Percentiles rank a stretch among this genome's conserved stretches.
Evolutionary conservation across 2,888 invertebrate species (phyloP).

Genomic region (Trichacis sp.): DNA sequence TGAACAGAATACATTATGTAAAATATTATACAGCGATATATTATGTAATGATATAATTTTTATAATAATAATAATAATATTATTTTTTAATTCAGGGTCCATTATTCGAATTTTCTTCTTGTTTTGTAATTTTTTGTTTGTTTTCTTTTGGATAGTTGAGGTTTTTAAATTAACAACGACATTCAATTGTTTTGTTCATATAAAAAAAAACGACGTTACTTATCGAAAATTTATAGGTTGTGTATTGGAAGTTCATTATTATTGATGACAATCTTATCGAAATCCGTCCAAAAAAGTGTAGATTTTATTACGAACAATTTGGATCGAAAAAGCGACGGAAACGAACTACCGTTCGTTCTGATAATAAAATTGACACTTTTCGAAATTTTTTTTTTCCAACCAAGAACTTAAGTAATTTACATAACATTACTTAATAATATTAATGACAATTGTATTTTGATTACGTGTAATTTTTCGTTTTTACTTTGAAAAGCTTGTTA

Average conservation of each 20-base stretch:
- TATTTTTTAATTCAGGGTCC: too few species aligned
- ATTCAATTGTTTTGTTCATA: too few species aligned
- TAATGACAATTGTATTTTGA: not conserved
- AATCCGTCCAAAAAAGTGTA: constrained; percentile 63
- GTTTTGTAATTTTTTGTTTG: not conserved
- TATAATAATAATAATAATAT: too few species aligned
- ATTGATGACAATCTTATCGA: constrained; percentile 55
- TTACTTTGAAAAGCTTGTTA: not conserved
- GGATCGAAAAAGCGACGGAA: too few species aligned
- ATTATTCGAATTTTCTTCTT: not conserved
- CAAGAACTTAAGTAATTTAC: not conserved
- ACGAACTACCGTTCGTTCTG: too few species aligned
- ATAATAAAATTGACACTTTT: too few species aligned
- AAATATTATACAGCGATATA: too few species aligned
- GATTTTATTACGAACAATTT: constrained; percentile 15
- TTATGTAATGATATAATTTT: too few species aligned
- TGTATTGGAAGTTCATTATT: not conserved
- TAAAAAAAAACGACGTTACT: not conserved
- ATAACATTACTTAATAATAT: not conserved
- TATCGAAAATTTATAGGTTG: not conserved
- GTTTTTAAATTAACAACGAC: not conserved
- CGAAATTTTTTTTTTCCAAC: not conserved
- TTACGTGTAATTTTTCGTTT: not conserved
- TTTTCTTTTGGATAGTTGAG: not conserved
- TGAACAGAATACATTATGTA: too few species aligned